A percentile compares a stretch with the other conserved stretches of the same genome.
These are phyloP conservation scores for Turritopsis rubra DNA, from an alignment of 30 jellyfish, hydroid and myxozoan species.

Conservation along the genomic window DNA sequence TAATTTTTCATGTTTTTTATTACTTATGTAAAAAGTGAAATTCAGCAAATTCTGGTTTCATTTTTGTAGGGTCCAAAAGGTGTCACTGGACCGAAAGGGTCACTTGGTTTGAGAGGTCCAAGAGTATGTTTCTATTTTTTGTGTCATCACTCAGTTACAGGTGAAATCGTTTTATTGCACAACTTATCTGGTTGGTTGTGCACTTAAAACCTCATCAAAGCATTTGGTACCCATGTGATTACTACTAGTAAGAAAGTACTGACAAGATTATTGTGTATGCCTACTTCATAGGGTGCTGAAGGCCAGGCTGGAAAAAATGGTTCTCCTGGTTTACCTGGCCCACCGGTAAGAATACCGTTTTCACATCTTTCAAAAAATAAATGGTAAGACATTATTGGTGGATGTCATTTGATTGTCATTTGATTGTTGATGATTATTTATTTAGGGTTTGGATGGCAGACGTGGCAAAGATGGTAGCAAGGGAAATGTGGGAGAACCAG, in stretches of 20 bases:
- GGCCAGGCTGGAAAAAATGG: constrained; percentile 11
- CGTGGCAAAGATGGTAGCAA: constrained; percentile 5
- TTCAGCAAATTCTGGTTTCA: not conserved
- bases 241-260: too few species aligned
- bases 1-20: not conserved
- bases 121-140: not conserved
- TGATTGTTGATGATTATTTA: not conserved
- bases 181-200: too few species aligned
- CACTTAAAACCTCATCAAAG: too few species aligned
- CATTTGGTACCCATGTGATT: too few species aligned
- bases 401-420: too few species aligned
- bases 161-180: too few species aligned
- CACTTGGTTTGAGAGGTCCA: constrained; percentile 10
- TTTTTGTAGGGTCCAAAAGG: constrained; percentile 9
- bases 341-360: not conserved
- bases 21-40: not conserved
- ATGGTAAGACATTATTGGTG: too few species aligned
- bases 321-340: constrained; percentile 17
- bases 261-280: too few species aligned
- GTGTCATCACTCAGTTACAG: too few species aligned
- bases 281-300: not conserved
- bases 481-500: constrained; percentile 5
- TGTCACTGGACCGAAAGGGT: constrained; percentile 14
- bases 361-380: too few species aligned
- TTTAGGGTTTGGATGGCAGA: constrained; percentile 5